Evolutionary conservation across 1,140 invertebrate species (phyloP).

Genomic region (Gerris buenoi): DNA sequence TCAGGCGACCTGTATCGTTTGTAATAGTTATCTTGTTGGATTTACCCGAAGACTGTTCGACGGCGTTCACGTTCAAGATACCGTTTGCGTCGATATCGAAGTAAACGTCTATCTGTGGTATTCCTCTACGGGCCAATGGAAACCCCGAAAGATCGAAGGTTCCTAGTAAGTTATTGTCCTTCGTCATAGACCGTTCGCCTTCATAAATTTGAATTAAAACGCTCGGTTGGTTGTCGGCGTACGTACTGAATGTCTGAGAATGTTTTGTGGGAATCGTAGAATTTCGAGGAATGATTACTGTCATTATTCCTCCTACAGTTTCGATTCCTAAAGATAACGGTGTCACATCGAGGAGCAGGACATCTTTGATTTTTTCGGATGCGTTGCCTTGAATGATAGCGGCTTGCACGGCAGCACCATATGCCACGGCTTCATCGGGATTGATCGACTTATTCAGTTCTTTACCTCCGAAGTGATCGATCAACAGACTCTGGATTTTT

Average conservation of each 20-base stretch:
- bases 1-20: slow-evolving; percentile 90
- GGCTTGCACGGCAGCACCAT: slow-evolving; percentile 76
- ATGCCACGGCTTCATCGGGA: slow-evolving; percentile 86
- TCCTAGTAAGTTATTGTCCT: slow-evolving; percentile 75
- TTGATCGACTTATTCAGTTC: slow-evolving; percentile 96
- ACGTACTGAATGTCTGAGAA: slow-evolving; percentile 90
- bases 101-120: slow-evolving; percentile 83
- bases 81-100: slow-evolving; percentile 84
- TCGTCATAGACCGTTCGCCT: slow-evolving; percentile 85
- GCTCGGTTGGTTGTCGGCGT: slow-evolving; percentile 90
- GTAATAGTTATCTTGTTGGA: slow-evolving; percentile 96
- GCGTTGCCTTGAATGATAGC: slow-evolving; percentile 91
- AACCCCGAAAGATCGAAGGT: slow-evolving; percentile 79
- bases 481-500: slow-evolving; percentile 86
- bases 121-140: slow-evolving; percentile 83
- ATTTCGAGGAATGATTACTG: slow-evolving; percentile 83
- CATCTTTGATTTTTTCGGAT: slow-evolving; percentile 77
- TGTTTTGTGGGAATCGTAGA: slow-evolving; percentile 92
- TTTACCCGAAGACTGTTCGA: slow-evolving; percentile 85
- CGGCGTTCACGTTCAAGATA: slow-evolving; percentile 72
- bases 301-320: slow-evolving; percentile 95
- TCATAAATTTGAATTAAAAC: slow-evolving; percentile 78
- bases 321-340: slow-evolving; percentile 92
- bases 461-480: slow-evolving; percentile 95
- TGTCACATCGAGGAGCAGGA: slow-evolving; percentile 83